phyloP scores from a whole-genome alignment of 92 coral and sea anemone species.

The Epizoanthus rinbou region DNA sequence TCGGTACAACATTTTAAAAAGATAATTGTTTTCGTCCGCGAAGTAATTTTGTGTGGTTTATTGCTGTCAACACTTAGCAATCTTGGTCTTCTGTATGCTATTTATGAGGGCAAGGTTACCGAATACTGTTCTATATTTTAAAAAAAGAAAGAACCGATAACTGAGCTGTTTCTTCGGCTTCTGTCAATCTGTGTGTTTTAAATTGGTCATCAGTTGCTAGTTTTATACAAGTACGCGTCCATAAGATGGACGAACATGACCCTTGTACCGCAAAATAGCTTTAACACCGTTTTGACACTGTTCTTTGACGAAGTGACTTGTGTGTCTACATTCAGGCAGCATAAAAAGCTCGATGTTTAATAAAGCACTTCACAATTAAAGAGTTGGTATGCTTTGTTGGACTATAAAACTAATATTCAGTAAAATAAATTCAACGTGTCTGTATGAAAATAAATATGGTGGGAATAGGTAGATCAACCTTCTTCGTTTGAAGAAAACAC shows the following conservation, averaged over 20 bases:
- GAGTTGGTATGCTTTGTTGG: constrained; percentile 2
- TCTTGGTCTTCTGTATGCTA: background rate
- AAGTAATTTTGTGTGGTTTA: constrained; percentile 21
- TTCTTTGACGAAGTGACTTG: constrained; percentile 16
- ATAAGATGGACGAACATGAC: background rate
- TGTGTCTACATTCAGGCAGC: constrained; percentile 5
- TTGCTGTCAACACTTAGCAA: constrained; percentile 30
- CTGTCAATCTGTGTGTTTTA: background rate
- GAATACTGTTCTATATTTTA: background rate
- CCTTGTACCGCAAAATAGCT: constrained; percentile 1
- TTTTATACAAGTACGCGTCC: background rate
- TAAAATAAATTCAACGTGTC: too few relatives aligned
- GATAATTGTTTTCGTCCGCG: background rate
- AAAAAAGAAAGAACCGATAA: background rate
- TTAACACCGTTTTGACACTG: constrained; percentile 34
- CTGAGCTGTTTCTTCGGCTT: background rate
- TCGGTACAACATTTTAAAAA: background rate
- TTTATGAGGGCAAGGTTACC: background rate
- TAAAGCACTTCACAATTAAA: background rate
- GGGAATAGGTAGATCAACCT: too few relatives aligned
- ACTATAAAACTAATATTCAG: background rate
- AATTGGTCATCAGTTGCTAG: background rate
- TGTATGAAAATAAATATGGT: too few relatives aligned
- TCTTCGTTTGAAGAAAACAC: background rate
- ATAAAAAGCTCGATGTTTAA: constrained; percentile 2